These are phyloP conservation scores for Elmis aenea DNA, from an alignment of 2,888 invertebrate genomes.

Conservation along the genomic window DNA sequence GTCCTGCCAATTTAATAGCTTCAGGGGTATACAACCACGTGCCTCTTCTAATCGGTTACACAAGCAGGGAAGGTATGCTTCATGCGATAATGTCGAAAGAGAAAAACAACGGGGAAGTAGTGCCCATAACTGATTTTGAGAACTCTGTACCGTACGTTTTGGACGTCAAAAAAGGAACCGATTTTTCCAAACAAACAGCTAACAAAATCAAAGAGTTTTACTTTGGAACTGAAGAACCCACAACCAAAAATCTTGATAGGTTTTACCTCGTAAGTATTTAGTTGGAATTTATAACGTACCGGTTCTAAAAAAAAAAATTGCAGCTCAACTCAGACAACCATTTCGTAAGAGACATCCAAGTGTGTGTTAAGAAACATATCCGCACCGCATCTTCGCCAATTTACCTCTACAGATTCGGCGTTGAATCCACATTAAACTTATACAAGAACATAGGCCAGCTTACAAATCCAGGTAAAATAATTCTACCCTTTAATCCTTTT, in stretches of 20 bases:
- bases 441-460: conserved; percentile 23
- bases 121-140: conserved; percentile 21
- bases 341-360: conserved; percentile 31
- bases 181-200: conserved; percentile 18
- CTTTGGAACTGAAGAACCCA: conserved; percentile 17
- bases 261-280: conserved; percentile 16
- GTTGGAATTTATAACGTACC: background rate
- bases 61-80: conserved; percentile 31
- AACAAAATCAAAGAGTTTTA: conserved; percentile 25
- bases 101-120: conserved; percentile 12
- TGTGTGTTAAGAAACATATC: conserved; percentile 26
- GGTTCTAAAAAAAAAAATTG: conserved; percentile 16
- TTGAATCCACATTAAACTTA: conserved; percentile 27
- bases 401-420: conserved; percentile 34
- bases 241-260: conserved; percentile 14
- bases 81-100: conserved; percentile 21
- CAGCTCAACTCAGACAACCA: conserved; percentile 38
- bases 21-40: conserved; percentile 29
- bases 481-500: no score
- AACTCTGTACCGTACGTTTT: conserved; percentile 23
- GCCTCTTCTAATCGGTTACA: conserved; percentile 32
- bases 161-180: conserved; percentile 17
- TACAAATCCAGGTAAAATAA: conserved; percentile 27
- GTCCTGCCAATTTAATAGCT: conserved; percentile 27
- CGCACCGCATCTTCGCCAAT: conserved; percentile 30